Conservation (phyloP, 2,113 vertebrate genomes). For the Litocranius walleri region DNA sequence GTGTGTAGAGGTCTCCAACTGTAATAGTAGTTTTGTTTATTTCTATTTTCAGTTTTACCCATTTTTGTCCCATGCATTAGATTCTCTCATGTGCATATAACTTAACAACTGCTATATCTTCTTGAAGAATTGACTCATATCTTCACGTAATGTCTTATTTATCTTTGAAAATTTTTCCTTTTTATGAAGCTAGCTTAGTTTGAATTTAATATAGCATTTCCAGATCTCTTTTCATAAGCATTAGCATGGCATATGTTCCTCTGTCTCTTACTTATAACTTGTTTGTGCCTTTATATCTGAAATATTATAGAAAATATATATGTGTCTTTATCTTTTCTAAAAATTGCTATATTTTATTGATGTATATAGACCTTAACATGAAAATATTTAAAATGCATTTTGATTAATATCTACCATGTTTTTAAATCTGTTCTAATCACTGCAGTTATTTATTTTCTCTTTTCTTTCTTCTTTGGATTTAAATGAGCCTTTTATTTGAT, state of each 20-base stretch:
- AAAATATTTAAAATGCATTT: not conserved
- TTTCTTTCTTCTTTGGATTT: not conserved
- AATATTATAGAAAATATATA: not conserved
- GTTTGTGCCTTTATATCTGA: not conserved
- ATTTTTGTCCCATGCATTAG: not conserved
- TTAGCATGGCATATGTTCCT: not conserved
- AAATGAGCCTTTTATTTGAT: not conserved
- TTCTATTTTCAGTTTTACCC: not conserved
- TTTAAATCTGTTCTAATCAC: not conserved
- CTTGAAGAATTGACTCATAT: not conserved
- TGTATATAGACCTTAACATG: not conserved
- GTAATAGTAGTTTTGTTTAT: not conserved
- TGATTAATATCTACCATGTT: not conserved
- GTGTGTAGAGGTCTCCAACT: not conserved
- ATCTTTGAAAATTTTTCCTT: not conserved
- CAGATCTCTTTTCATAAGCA: not conserved
- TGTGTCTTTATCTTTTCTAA: not conserved
- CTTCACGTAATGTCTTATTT: not conserved
- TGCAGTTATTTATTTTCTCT: not conserved
- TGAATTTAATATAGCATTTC: not conserved
- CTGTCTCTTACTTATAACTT: not conserved
- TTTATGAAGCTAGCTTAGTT: not conserved
- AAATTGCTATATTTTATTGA: not conserved
- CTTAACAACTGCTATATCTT: not conserved
- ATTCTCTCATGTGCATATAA: not conserved